Evolutionary conservation across 2,888 invertebrate species (phyloP).

Genomic region (Zelleria hepariella): DNA sequence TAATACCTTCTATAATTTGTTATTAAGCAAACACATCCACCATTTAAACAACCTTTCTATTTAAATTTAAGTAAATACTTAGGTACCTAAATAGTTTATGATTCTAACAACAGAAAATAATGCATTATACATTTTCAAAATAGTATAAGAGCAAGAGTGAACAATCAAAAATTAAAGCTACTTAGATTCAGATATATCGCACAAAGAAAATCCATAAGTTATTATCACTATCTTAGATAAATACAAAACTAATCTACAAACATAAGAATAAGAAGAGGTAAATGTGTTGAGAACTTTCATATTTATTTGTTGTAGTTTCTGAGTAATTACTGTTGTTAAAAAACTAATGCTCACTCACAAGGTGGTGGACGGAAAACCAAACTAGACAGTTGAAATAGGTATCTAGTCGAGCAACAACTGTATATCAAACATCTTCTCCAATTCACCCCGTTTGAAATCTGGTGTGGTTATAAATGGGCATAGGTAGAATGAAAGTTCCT

Average conservation of each 20-base stretch:
- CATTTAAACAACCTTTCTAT: not conserved
- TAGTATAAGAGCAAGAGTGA: constrained; percentile 10
- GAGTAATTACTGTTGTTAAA: not conserved
- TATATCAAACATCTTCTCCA: constrained; percentile 64
- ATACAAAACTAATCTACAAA: not conserved
- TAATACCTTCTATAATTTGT: not conserved
- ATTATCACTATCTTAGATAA: not conserved
- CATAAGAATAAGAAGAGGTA: not conserved
- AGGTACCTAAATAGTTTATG: not conserved
- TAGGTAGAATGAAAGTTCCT: constrained; percentile 63
- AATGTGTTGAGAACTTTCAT: not conserved
- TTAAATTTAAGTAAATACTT: not conserved
- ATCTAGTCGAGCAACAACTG: constrained; percentile 60
- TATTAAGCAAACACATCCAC: constrained; percentile 2
- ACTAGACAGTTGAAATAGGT: not conserved
- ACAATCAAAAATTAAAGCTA: not conserved
- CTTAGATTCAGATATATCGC: not conserved
- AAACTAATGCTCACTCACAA: not conserved
- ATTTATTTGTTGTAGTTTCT: not conserved
- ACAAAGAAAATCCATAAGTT: not conserved
- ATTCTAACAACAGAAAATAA: not conserved
- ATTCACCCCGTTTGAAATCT: constrained; percentile 56
- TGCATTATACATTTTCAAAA: constrained; percentile 18
- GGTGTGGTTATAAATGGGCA: constrained; percentile 64
- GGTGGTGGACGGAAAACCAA: not conserved